phyloP scores from a whole-genome alignment of 2,888 invertebrate species.

The Drosophila prolongata region DNA sequence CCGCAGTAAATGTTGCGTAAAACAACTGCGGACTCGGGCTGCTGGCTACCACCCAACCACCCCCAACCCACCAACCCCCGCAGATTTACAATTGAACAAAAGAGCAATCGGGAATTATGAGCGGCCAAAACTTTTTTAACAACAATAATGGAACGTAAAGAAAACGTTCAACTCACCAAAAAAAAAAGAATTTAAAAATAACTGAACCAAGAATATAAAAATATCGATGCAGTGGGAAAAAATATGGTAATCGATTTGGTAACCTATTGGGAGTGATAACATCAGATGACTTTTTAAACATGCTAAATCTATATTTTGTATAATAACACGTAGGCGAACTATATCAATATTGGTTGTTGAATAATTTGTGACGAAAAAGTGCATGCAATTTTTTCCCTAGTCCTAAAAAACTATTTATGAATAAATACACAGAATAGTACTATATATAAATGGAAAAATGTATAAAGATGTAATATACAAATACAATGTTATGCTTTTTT shows the following conservation, averaged over 20 bases:
- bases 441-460: no score
- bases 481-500: no score
- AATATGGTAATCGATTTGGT: background rate
- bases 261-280: background rate
- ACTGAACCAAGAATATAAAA: conserved; percentile 31
- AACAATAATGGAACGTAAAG: conserved; percentile 51
- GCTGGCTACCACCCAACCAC: conserved; percentile 35
- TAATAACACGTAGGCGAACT: background rate
- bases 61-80: background rate
- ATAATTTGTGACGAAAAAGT: background rate
- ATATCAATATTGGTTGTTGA: background rate
- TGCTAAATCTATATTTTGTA: background rate
- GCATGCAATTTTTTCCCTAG: background rate
- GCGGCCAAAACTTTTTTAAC: conserved; percentile 69
- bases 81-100: conserved; percentile 71
- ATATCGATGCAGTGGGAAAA: conserved; percentile 22
- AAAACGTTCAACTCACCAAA: conserved; percentile 50
- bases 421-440: no score
- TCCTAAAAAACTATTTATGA: no score
- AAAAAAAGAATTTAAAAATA: conserved; percentile 40
- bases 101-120: conserved; percentile 79
- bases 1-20: conserved; percentile 74
- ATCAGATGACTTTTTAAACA: background rate
- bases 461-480: no score
- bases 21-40: conserved; percentile 67